Base-by-base conservation (phyloP, 2,888 invertebrate species). In the Scrobipalpa atriplicella region DNA sequence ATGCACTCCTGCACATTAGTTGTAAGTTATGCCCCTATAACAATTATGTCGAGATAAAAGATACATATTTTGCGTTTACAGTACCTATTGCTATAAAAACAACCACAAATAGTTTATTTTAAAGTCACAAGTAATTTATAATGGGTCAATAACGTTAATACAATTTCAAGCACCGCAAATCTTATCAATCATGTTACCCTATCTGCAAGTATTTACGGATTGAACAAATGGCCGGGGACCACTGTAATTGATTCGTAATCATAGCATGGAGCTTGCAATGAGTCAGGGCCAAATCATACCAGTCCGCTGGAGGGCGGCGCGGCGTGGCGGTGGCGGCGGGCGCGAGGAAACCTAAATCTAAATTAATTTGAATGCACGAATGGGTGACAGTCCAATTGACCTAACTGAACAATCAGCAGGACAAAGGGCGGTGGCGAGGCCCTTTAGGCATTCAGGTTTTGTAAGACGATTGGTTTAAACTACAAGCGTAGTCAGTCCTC, bases 301-400 rank as follows among this genome's bases (percentile, higher is more conserved):
- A 86, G 81, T 81, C 62, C 62, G 66, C 62, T 71, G 47, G 69
- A 69, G 70, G 76, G 78, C 73, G 73, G 54, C 21, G 13, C 54
- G 54, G 66, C 21, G 13, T 29, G 54, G 66, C 64, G 64, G 54
- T 71, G 47, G 29, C 47, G n/a, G 77, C 69, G 58, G 58, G 73
- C 73, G 71, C 64, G 70, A 81, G 85, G 29, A 16, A 87, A 86
- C 82, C 83, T 83, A 83, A 82, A 88, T 87, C 83, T 88, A 84
- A 86, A 86, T 89, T 84, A 87, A 88, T 88, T 86, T 83, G 77
- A 83, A 79, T 78, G 77, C 76, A 72, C 80, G 86, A 85, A 84
- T 86, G 83, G 87, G 88, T 87, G 87, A 88, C 86, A 83, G 82
- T 77, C 76, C 79, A 72, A 79, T 77, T 88, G 87, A 88, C 86